Conservation (phyloP, 2,113 vertebrate genomes). For the Lepisosteus osseus region DNA sequence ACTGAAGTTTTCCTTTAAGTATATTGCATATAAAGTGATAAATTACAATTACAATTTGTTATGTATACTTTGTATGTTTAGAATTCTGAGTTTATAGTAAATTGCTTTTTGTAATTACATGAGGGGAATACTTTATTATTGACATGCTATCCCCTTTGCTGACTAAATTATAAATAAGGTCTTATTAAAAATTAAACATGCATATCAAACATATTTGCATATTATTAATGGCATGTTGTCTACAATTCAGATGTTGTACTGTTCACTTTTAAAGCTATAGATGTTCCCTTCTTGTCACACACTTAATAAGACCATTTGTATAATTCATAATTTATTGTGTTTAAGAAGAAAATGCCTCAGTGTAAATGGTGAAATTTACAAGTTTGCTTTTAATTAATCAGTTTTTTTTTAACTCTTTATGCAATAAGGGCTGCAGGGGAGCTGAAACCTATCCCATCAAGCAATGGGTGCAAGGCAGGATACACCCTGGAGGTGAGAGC, state of each 20-base stretch:
- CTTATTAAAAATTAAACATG: conserved; percentile 14
- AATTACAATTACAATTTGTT: too few relatives aligned
- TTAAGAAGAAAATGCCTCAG: neutral
- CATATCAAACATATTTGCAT: neutral
- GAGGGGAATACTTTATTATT: too few relatives aligned
- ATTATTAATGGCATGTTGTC: neutral
- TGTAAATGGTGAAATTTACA: neutral
- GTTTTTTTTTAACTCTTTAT: too few relatives aligned
- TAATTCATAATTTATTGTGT: conserved; percentile 20
- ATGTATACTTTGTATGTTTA: too few relatives aligned
- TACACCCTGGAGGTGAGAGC: too few relatives aligned
- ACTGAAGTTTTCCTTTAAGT: too few relatives aligned
- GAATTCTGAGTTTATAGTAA: too few relatives aligned
- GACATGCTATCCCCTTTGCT: neutral
- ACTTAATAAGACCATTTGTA: conserved; percentile 14
- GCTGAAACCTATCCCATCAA: too few relatives aligned
- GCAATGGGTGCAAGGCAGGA: too few relatives aligned
- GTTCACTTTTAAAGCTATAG: neutral
- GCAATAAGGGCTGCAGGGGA: too few relatives aligned
- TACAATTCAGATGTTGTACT: neutral
- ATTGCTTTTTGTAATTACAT: too few relatives aligned
- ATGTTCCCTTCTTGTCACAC: conserved; percentile 4
- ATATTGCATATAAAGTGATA: too few relatives aligned
- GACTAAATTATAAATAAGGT: conserved; percentile 5
- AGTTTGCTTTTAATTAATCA: neutral